Percentiles rank a stretch among this genome's conserved stretches.
phyloP scores from a whole-genome alignment of 2,888 invertebrate genomes.

The Chrysomela aeneicollis region DNA sequence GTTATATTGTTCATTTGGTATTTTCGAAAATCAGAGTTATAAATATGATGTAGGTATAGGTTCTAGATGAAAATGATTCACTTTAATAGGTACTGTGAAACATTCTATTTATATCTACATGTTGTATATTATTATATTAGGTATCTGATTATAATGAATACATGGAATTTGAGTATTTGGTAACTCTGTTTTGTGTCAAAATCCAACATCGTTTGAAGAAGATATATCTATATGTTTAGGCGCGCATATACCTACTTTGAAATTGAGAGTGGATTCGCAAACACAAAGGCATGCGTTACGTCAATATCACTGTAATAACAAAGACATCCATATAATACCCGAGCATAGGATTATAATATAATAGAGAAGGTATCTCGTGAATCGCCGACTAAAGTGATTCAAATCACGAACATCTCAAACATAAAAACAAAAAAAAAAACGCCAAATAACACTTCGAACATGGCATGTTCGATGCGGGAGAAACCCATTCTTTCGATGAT shows the following conservation, averaged over 20 bases:
- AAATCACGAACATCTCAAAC: conserved; percentile 42
- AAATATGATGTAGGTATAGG: no score
- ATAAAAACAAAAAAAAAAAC: conserved; percentile 13
- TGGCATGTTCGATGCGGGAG: conserved; percentile 16
- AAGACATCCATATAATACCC: not conserved
- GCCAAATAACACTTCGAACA: conserved; percentile 22
- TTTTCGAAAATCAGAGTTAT: no score
- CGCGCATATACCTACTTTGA: not conserved
- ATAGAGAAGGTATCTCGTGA: conserved; percentile 32
- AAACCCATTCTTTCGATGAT: conserved; percentile 35
- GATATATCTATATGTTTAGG: not conserved
- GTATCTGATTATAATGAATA: no score
- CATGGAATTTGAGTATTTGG: no score
- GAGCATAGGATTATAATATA: conserved; percentile 24
- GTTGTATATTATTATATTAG: no score
- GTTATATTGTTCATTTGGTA: no score
- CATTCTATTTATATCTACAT: no score
- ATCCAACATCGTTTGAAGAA: no score
- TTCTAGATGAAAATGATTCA: no score
- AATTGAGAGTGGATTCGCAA: not conserved
- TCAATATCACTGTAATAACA: not conserved
- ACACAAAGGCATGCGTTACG: not conserved
- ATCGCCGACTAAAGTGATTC: conserved; percentile 39
- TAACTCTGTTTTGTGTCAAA: no score
- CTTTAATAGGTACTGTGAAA: no score